phyloP scores from a whole-genome alignment of 2,797 vertebrate species.

The Sebastolobus altivelis region DNA sequence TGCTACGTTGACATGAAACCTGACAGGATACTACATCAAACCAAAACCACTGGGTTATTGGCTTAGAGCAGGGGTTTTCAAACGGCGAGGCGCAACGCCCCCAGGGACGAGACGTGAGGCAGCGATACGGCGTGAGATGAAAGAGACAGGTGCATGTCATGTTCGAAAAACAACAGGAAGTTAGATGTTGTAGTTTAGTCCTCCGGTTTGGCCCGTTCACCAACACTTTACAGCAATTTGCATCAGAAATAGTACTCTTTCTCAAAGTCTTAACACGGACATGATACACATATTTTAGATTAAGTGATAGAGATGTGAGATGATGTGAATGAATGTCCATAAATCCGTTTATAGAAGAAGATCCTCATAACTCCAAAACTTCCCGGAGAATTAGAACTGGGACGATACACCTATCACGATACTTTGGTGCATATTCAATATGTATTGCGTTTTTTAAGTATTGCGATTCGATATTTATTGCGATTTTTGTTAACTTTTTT shows the following conservation, averaged over 20 bases:
- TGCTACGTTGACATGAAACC: slow-evolving; percentile 27
- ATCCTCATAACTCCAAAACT: not conserved
- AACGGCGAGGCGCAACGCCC: too few relatives aligned
- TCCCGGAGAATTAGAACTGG: too few relatives aligned
- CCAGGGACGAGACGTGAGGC: not conserved
- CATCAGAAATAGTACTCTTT: not conserved
- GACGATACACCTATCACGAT: too few relatives aligned
- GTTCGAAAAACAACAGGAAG: not conserved
- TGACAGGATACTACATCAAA: slow-evolving; percentile 42
- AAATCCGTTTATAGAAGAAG: not conserved
- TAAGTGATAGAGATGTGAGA: too few relatives aligned
- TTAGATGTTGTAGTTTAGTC: not conserved
- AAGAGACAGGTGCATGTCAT: not conserved
- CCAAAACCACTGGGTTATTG: not conserved
- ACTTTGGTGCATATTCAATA: too few relatives aligned
- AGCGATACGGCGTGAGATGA: not conserved
- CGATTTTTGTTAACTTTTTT: too few relatives aligned
- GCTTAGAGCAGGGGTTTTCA: not conserved
- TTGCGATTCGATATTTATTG: too few relatives aligned
- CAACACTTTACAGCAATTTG: not conserved
- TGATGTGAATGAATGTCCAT: not conserved
- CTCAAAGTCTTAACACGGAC: not conserved
- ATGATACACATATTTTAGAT: not conserved
- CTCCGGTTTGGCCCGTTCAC: not conserved
- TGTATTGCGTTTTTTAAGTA: too few relatives aligned